These are phyloP conservation scores for Hymenopus coronatus DNA, from an alignment of 2,888 invertebrate species.

Conservation along the genomic window DNA sequence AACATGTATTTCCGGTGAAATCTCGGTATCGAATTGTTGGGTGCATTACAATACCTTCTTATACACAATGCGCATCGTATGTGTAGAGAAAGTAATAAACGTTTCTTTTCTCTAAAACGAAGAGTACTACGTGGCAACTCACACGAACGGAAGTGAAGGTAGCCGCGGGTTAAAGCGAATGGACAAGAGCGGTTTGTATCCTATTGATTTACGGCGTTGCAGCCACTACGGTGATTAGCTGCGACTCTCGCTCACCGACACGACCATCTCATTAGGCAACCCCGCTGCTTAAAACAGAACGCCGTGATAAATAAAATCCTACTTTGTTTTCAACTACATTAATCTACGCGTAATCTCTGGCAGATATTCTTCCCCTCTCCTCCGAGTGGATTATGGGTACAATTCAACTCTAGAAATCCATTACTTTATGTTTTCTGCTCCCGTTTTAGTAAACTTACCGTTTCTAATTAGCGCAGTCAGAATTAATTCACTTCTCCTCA, in stretches of 20 bases:
- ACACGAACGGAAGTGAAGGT: not conserved
- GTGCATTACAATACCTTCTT: no score
- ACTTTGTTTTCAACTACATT: not conserved
- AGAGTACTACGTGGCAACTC: no score
- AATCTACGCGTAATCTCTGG: not conserved
- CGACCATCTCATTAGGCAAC: not conserved
- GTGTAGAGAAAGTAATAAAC: no score
- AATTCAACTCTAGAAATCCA: not conserved
- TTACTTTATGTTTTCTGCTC: not conserved
- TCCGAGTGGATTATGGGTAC: not conserved
- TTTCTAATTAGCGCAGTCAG: not conserved
- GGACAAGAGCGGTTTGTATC: not conserved
- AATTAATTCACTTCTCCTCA: not conserved
- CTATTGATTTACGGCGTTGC: not conserved
- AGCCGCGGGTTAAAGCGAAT: not conserved
- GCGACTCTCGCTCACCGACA: not conserved
- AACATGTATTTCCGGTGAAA: no score
- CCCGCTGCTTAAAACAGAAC: not conserved
- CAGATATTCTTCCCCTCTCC: not conserved
- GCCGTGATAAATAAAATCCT: not conserved
- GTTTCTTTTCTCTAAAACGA: no score
- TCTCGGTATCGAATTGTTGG: no score
- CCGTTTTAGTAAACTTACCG: not conserved
- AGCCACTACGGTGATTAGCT: not conserved
- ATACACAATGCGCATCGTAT: no score